Base-by-base conservation (phyloP, 2,113 vertebrate genomes). In the Actinemys pallida region DNA sequence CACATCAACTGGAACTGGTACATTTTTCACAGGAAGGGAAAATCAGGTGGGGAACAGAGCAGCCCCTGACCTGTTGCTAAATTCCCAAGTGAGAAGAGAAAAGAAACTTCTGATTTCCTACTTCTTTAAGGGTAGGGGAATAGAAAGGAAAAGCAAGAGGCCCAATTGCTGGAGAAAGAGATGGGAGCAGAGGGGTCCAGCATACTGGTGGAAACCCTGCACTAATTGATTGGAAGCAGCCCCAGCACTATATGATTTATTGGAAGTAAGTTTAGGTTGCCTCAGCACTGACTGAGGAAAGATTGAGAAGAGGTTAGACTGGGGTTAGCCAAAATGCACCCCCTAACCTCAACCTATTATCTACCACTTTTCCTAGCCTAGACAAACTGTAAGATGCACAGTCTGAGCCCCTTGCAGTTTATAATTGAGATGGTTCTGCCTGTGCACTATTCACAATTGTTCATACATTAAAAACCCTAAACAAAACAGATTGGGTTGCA, bases 201-300 rank as follows among this genome's bases (percentile, higher is more conserved):
- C 72, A 65, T n/a, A 65, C 3, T n/a, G 31, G 4, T 4, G 19
- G 62, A 8, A 65, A 65, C 31, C 8, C 16, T n/a, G 62, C 62
- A 57, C 89, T 89, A 93, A 76, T 22, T 86, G 76, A 20, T 0
- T 92, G 53, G 83, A 78, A 93, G 80, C 39, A 78, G 31, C 22
- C 86, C 62, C 87, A 87, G 22, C 53, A 52, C 49, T n/a, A 27
- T 1, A 42, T 29, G 45, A 92, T 81, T 86, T 95, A 49, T 72
- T 52, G 92, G 29, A 89, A 96, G 78, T 12, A 92, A 76, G 92
- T 90, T 2, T 82, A 47, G 83, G 94, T 45, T n/a, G 72, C 49
- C 14, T 45, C 42, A 42, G 56, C 5, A 0, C 3, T 56, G 83
- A 94, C 72, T 45, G 90, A 76, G 80, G 83, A 52, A 85, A 86